phyloP scores from a whole-genome alignment of 1,140 invertebrate species.

The Hypothenemus hampei region DNA sequence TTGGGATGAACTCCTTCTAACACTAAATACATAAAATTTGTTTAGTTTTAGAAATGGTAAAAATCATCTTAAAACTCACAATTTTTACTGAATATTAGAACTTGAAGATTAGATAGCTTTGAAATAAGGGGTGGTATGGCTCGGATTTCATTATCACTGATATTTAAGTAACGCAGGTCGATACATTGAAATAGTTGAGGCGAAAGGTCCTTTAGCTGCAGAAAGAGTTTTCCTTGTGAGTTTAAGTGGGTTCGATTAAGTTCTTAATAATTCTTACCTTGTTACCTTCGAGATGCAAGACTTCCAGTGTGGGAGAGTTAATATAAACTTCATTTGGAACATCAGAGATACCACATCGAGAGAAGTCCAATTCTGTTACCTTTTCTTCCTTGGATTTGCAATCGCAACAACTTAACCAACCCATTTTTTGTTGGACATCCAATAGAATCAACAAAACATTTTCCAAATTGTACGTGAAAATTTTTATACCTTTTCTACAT shows the following conservation, averaged over 20 bases:
- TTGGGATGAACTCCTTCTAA: conserved; percentile 85
- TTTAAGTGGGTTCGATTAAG: background rate
- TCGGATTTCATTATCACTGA: conserved; percentile 92
- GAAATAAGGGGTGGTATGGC: conserved; percentile 83
- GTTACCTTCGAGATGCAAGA: conserved; percentile 74
- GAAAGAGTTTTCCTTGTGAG: background rate
- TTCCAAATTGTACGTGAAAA: no score
- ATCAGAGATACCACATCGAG: conserved; percentile 72
- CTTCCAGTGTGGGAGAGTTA: conserved; percentile 80
- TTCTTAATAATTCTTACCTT: conserved; percentile 50
- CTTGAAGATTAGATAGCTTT: conserved; percentile 79
- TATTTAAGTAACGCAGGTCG: conserved; percentile 76
- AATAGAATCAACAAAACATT: no score
- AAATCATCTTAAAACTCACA: conserved; percentile 51
- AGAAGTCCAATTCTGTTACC: conserved; percentile 71
- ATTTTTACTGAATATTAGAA: conserved; percentile 88
- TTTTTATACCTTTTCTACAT: conserved; percentile 10
- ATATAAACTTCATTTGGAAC: conserved; percentile 79
- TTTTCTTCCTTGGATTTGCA: conserved; percentile 52
- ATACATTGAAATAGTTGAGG: conserved; percentile 86
- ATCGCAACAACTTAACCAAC: conserved; percentile 44
- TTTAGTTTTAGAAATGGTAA: background rate
- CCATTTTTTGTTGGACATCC: conserved; percentile 33
- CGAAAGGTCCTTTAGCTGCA: conserved; percentile 61
- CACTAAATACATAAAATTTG: conserved; percentile 49